These are phyloP conservation scores for Apamea monoglypha DNA, from an alignment of 2,888 invertebrate genomes.

Conservation along the genomic window DNA sequence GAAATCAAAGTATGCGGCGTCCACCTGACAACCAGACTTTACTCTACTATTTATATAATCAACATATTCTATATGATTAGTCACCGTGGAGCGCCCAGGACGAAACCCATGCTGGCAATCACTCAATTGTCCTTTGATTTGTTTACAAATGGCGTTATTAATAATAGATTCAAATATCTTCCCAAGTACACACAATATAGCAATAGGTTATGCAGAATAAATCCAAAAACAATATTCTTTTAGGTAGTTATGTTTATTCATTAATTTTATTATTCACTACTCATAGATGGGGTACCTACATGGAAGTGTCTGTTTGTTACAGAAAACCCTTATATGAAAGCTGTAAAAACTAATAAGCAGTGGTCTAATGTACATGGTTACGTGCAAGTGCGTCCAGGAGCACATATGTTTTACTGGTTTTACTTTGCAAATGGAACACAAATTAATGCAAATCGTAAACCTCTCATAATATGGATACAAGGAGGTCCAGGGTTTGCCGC, in stretches of 20 bases:
- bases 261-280: not conserved
- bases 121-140: too few species aligned
- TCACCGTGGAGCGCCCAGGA: too few species aligned
- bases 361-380: conserved; percentile 91
- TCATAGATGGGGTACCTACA: not conserved
- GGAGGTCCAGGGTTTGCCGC: conserved; percentile 97
- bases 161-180: too few species aligned
- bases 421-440: conserved; percentile 93
- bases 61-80: too few species aligned
- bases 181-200: too few species aligned
- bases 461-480: conserved; percentile 96
- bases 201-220: not conserved
- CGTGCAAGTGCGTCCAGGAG: conserved; percentile 93
- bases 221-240: not conserved
- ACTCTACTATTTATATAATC: too few species aligned
- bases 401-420: conserved; percentile 97
- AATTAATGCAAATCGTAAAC: conserved; percentile 89
- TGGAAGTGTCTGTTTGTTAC: conserved; percentile 21
- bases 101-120: too few species aligned
- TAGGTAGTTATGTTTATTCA: not conserved
- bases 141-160: too few species aligned
- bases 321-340: conserved; percentile 77
- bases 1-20: too few species aligned
- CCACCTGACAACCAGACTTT: too few species aligned
- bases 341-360: conserved; percentile 61